Base-by-base conservation (phyloP, 2,888 invertebrate genomes). In the Cactoblastis cactorum region DNA sequence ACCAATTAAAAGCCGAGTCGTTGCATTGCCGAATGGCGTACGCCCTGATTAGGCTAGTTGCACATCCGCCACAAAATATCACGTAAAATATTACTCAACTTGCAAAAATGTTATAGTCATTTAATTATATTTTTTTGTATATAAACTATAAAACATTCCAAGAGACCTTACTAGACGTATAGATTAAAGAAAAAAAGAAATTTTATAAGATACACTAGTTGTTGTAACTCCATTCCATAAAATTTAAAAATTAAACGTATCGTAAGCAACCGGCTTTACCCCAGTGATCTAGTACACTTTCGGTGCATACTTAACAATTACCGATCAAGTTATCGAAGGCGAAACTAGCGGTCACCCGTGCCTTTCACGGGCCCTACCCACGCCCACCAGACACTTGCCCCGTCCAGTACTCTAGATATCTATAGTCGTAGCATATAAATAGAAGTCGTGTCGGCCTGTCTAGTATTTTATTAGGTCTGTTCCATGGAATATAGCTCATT, bases 301-400 rank as follows among this genome's bases (percentile, higher is more conserved):
- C 67, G 62, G 67, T 65, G 68, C 63, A 68, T 67, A 66, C 55
- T 57, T 57, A 54, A 73, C 76, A 70, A 75, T 73, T 75, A 71
- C 67, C 56, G 52, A 53, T 51, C 59, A 64, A 63, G 65, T 69
- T 83, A 82, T 82, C 78, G 74, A 78, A 76, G 76, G 76, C 77
- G 68, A 77, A 73, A 80, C 52, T 63, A 71, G 75, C 71, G 61
- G 73, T 70, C 71, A 77, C 77, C 77, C 76, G 70, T 70, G 74
- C 84, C 83, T 83, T 85, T 83, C 83, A 78, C 85, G 65, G 72
- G 61, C 71, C 73, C 68, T 64, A 63, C 56, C 55, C 76, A 71
- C 76, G 70, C 78, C 80, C 67, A 70, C 68, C 69, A 67, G 69
- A 73, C 75, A 67, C 71, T 62, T 73, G 72, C 64, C 70, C 65